phyloP scores from a whole-genome alignment of 1,140 invertebrate species.

The Panulirus ornatus region DNA sequence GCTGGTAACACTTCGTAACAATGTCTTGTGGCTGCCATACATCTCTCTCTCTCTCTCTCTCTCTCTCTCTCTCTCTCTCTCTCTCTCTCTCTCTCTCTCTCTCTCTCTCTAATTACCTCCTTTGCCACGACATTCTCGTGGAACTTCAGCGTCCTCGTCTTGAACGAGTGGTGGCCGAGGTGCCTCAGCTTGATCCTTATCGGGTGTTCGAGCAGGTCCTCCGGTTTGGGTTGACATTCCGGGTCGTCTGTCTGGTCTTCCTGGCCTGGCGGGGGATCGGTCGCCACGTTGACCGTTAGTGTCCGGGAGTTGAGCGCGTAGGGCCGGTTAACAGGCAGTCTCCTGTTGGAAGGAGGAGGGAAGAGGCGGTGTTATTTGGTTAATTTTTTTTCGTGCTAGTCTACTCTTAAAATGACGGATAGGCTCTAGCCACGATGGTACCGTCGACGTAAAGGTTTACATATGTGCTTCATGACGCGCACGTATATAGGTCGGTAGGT shows the following conservation, averaged over 20 bases:
- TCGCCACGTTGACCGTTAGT: not conserved
- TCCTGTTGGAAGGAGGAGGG: slow-evolving; percentile 3
- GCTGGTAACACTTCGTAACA: too few species aligned
- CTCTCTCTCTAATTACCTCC: not conserved
- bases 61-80: not conserved
- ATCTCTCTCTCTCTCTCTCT: not conserved
- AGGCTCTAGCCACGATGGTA: too few species aligned
- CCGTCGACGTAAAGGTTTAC: too few species aligned
- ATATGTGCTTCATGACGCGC: not conserved
- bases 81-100: slow-evolving; percentile 9
- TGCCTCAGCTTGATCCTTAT: slow-evolving; percentile 29
- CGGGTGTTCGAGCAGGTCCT: slow-evolving; percentile 31
- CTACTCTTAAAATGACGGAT: too few species aligned
- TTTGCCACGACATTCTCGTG: not conserved
- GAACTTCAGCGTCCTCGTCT: not conserved
- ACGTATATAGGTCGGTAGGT: not conserved
- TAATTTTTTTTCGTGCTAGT: too few species aligned
- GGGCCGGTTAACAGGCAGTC: not conserved
- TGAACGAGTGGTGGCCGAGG: not conserved
- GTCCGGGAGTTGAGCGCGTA: slow-evolving; percentile 41
- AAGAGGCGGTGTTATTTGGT: not conserved
- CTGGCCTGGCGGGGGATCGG: not conserved
- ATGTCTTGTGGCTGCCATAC: too few species aligned
- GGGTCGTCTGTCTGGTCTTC: slow-evolving; percentile 11
- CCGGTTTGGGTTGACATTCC: slow-evolving; percentile 24